phyloP scores from a whole-genome alignment of 1,140 invertebrate species.

The Zophobas atratus region DNA sequence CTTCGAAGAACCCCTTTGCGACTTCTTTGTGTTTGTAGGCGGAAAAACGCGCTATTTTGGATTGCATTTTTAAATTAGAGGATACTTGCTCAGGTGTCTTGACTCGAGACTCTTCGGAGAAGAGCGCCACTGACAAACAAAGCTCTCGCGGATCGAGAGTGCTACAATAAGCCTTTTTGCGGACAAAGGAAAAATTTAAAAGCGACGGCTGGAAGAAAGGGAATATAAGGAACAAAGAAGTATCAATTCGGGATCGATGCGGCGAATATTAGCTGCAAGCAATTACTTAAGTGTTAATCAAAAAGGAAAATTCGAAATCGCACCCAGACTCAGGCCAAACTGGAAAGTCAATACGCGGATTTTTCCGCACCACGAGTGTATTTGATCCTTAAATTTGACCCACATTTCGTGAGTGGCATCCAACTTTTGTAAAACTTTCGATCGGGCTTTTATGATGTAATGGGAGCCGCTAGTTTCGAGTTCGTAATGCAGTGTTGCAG shows the following conservation, averaged over 20 bases:
- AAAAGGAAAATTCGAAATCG: no score
- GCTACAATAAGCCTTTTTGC: conserved; percentile 37
- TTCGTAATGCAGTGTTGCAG: no score
- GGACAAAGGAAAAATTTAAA: conserved; percentile 37
- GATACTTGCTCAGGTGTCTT: conserved; percentile 35
- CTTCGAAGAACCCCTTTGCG: neutral
- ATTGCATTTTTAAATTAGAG: conserved; percentile 43
- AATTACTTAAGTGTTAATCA: no score
- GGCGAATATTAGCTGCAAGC: no score
- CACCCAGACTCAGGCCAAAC: no score
- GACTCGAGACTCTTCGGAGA: conserved; percentile 24
- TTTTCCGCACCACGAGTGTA: no score
- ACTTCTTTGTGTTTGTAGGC: neutral
- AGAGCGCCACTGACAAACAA: conserved; percentile 45
- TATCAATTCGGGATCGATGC: conserved; percentile 11
- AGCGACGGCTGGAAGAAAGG: neutral
- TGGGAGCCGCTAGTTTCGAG: no score
- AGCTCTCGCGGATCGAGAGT: conserved; percentile 39
- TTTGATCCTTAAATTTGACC: no score
- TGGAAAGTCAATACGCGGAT: no score
- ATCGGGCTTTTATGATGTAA: no score
- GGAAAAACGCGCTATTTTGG: neutral
- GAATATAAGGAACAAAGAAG: conserved; percentile 7
- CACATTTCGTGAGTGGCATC: no score
- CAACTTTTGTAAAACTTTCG: no score